Evolutionary conservation across 2,888 invertebrate genomes (phyloP), one percentile per base, ranked within the genome.

Genomic region (Caenorhabditis sinica): DNA sequence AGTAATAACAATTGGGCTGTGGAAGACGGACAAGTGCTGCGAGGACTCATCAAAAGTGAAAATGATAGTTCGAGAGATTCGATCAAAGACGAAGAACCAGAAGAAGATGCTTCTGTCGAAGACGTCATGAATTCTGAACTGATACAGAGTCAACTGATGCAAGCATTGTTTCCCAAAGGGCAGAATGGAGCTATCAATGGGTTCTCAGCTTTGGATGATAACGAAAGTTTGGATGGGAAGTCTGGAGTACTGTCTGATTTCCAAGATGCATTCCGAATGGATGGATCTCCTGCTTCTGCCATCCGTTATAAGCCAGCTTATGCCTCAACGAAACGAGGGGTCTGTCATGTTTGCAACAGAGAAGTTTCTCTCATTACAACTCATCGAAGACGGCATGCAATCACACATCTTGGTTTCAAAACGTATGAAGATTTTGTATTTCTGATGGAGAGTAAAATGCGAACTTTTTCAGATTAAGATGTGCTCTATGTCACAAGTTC

Each of bases 341-440:
- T 85, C n/a, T 85, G 85, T 43, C 85, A 82, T n/a, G 85, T 85
- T 5, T 85, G 85, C 45, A 73, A 85, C 65, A 72, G 85, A 25
- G 85, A 85, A 69, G 85, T 85, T 25, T 85, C 85, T 4, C 25
- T 85, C 25, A 85, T 85, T 20, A 82, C 85, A n/a, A 85, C 85
- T 2, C 85, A 85, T 77, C 72, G 82, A 28, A 65, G 81, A 23
- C 40, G 85, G 11, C 85, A 85, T 51, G 85, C 85, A 9, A 85
- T 82, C 45, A 85, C 85, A 28, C 85, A 85, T 74, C 49, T 85
- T 33, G 85, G 85, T n/a, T 82, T 85, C 51, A 85, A 85, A 28
- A 85, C 81, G 81, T 83, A 30, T 36, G 76, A 20, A 56, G 2
- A 20, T 20, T n/a, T 25, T 51, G n/a, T n/a, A n/a, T n/a, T n/a